These are phyloP conservation scores for Lepidurus apus DNA, from an alignment of 1,140 invertebrate genomes.

Conservation along the genomic window DNA sequence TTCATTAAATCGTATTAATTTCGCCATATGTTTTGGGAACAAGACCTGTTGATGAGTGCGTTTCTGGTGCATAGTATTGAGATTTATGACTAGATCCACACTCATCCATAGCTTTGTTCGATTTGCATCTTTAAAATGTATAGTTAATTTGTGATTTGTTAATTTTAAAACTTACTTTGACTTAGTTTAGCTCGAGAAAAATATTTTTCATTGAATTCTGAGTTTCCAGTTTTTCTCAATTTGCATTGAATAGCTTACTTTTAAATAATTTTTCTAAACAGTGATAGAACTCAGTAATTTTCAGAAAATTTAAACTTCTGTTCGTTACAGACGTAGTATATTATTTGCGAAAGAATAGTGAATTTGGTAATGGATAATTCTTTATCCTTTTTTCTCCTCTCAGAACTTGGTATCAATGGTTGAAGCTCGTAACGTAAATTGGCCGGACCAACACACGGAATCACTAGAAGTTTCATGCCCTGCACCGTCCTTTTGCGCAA, in stretches of 20 bases:
- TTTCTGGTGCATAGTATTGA: constrained; percentile 27
- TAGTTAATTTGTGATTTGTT: constrained; percentile 10
- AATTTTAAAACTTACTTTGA: not conserved
- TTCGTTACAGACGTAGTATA: too few species aligned
- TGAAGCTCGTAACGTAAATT: constrained; percentile 30
- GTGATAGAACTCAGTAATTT: too few species aligned
- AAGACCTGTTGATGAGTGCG: constrained; percentile 20
- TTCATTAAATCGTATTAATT: not conserved
- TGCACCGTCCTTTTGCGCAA: not conserved
- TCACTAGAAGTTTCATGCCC: not conserved
- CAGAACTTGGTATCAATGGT: constrained; percentile 29
- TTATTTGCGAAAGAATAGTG: too few species aligned
- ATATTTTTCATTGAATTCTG: too few species aligned
- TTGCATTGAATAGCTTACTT: too few species aligned
- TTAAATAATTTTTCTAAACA: too few species aligned
- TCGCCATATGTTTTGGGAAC: not conserved
- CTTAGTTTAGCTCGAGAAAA: not conserved
- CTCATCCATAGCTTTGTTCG: constrained; percentile 26
- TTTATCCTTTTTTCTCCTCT: not conserved
- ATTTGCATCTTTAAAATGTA: not conserved
- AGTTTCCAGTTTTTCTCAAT: too few species aligned
- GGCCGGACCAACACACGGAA: constrained; percentile 29
- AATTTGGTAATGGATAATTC: not conserved
- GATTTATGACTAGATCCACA: constrained; percentile 33
- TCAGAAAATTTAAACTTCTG: too few species aligned